phyloP scores from a whole-genome alignment of 2,888 invertebrate species.

The Cantharis rufa region DNA sequence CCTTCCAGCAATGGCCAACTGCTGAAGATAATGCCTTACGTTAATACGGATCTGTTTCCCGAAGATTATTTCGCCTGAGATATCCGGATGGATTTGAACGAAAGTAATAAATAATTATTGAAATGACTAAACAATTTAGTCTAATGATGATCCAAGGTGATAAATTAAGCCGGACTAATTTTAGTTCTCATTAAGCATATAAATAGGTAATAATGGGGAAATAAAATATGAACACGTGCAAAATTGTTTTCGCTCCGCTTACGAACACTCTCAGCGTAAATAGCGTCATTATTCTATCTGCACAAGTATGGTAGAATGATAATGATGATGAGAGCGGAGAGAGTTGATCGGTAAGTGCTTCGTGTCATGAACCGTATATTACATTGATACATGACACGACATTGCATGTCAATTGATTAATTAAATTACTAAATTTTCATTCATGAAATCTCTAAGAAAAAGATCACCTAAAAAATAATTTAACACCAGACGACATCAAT shows the following conservation, averaged over 20 bases:
- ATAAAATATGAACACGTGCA: constrained; percentile 29
- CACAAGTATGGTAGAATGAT: constrained; percentile 24
- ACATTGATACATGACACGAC: constrained; percentile 35
- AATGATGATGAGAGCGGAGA: constrained; percentile 24
- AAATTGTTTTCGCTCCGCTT: constrained; percentile 27
- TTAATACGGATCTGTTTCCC: too few species aligned
- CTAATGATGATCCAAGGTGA: constrained; percentile 6
- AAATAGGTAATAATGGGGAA: constrained; percentile 22
- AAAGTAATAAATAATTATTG: neutral
- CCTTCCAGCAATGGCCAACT: too few species aligned
- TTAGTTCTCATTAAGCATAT: constrained; percentile 14
- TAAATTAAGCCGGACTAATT: constrained; percentile 9
- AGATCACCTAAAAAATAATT: constrained; percentile 42
- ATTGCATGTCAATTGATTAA: constrained; percentile 42
- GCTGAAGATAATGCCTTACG: too few species aligned
- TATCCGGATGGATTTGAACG: too few species aligned
- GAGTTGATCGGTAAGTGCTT: constrained; percentile 17
- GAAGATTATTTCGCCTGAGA: too few species aligned
- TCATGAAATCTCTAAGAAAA: constrained; percentile 41
- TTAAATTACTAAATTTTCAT: constrained; percentile 42
- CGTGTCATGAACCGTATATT: constrained; percentile 33
- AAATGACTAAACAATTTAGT: neutral
- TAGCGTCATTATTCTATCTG: constrained; percentile 41
- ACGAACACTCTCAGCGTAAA: constrained; percentile 28
- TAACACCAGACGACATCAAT: constrained; percentile 38